Conservation (phyloP, 2,888 invertebrate genomes). For the Bellardia pandia region DNA sequence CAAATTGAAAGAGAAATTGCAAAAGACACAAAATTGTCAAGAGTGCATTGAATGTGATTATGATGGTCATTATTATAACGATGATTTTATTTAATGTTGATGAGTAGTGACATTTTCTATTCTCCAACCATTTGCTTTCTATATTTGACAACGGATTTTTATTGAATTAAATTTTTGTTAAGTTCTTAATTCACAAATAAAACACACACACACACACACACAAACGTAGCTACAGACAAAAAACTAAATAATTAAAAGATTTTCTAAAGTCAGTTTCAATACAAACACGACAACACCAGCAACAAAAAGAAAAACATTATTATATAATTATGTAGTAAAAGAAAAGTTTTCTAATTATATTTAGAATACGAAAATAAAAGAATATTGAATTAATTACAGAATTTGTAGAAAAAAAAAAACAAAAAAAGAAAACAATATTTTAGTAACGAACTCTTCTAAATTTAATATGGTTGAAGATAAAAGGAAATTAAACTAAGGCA, state of each 20-base stretch:
- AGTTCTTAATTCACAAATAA: constrained; percentile 22
- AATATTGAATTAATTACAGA: constrained; percentile 33
- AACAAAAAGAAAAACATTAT: constrained; percentile 18
- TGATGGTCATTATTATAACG: constrained; percentile 62
- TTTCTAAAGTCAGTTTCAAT: constrained; percentile 28
- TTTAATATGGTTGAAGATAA: background rate
- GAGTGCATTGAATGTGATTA: constrained; percentile 67
- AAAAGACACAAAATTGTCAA: constrained; percentile 65
- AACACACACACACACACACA: background rate
- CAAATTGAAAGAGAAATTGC: constrained; percentile 66
- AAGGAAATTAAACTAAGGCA: background rate
- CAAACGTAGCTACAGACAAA: background rate
- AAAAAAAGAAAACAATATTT: background rate
- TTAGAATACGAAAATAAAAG: background rate
- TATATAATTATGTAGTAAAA: constrained; percentile 28
- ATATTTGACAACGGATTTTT: constrained; percentile 50
- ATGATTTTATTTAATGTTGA: constrained; percentile 67
- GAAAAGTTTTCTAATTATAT: constrained; percentile 35
- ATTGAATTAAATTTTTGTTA: constrained; percentile 50
- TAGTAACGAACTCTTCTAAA: background rate
- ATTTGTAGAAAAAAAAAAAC: background rate
- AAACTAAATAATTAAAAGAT: constrained; percentile 46
- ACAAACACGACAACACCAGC: background rate
- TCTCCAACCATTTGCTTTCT: constrained; percentile 34
- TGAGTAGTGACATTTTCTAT: constrained; percentile 49